A percentile compares a stretch with the other conserved stretches of the same genome.
These are phyloP conservation scores for Peromyscus nudipes DNA, from an alignment of 2,797 vertebrate species.

Conservation along the genomic window DNA sequence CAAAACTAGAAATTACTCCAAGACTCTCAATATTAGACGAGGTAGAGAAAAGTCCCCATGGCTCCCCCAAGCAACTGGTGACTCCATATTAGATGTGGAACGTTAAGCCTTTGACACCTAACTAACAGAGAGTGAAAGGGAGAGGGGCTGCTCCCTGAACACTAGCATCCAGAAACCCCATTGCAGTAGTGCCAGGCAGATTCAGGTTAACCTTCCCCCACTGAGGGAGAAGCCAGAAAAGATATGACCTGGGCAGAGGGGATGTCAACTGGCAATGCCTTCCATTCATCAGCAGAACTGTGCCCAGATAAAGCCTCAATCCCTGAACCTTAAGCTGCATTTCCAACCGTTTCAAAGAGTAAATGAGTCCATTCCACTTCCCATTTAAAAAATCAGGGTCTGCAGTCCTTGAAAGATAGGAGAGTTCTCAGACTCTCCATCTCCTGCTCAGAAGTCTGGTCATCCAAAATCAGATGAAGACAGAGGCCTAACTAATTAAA, in stretches of 20 bases:
- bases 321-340: neutral
- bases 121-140: neutral
- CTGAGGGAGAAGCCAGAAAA: neutral
- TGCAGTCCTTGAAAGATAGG: neutral
- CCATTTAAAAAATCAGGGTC: constrained; percentile 18
- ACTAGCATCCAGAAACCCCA: neutral
- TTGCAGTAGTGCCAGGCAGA: neutral
- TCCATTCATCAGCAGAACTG: neutral
- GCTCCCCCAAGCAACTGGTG: neutral
- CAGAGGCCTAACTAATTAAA: constrained; percentile 48
- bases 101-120: neutral
- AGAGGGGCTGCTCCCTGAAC: neutral
- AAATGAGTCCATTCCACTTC: neutral
- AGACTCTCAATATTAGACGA: neutral
- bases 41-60: neutral
- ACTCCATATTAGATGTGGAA: neutral
- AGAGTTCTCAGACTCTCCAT: neutral
- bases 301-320: neutral
- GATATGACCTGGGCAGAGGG: neutral
- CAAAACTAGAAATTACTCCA: neutral
- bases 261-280: neutral
- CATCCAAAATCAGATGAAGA: constrained; percentile 64
- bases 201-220: neutral
- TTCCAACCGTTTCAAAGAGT: constrained; percentile 30
- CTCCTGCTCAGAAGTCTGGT: constrained; percentile 20